Percentiles rank a stretch among this genome's conserved stretches.
Conservation (phyloP, 2,888 invertebrate genomes). For the Eupithecia subumbrata region DNA sequence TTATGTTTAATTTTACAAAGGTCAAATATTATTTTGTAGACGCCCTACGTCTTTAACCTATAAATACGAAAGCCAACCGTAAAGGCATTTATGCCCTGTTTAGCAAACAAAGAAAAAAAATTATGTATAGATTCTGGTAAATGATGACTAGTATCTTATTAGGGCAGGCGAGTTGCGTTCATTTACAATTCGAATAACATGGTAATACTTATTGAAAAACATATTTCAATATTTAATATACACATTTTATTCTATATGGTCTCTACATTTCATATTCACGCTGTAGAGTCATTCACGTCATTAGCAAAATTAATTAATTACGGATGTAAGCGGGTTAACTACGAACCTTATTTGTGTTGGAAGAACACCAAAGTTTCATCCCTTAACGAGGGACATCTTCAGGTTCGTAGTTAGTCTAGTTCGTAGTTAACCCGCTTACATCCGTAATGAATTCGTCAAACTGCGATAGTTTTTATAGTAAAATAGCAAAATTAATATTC, state of each 20-base stretch:
- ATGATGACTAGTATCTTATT: background rate
- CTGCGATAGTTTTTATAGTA: too few species aligned
- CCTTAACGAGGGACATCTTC: too few species aligned
- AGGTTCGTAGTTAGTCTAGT: too few species aligned
- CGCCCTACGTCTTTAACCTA: conserved; percentile 25
- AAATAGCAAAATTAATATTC: background rate
- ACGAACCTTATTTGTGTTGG: too few species aligned
- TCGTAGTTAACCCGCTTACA: too few species aligned
- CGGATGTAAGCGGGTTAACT: too few species aligned
- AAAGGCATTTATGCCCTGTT: conserved; percentile 25
- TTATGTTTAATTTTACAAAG: background rate
- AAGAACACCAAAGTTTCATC: too few species aligned
- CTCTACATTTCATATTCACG: background rate
- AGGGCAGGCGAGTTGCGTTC: background rate
- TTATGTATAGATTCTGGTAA: conserved; percentile 19
- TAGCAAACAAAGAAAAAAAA: conserved; percentile 16
- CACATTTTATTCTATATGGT: background rate
- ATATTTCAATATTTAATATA: background rate
- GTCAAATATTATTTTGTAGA: background rate
- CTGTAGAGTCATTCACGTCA: background rate
- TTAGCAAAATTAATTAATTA: background rate
- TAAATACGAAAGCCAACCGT: conserved; percentile 35
- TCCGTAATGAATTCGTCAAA: too few species aligned
- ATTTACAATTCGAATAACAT: background rate
- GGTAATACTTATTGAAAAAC: background rate